A percentile compares a stretch with the other conserved stretches of the same genome.
These are phyloP conservation scores for Adineta ricciae DNA, from an alignment of 2,888 invertebrate species.

Conservation along the genomic window DNA sequence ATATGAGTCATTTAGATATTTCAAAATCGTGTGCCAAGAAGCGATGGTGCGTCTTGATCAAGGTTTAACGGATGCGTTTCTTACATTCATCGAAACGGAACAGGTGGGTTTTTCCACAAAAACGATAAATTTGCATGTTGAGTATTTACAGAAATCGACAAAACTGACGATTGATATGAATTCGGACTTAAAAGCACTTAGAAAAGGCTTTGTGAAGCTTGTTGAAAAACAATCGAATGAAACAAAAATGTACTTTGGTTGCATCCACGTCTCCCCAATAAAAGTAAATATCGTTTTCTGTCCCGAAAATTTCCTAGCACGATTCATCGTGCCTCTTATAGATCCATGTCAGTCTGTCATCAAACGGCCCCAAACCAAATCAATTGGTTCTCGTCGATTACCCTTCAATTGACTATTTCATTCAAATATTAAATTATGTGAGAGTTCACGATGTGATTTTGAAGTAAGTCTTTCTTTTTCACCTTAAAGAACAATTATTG, in stretches of 20 bases:
- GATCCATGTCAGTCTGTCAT: constrained; percentile 88
- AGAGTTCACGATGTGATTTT: constrained; percentile 96
- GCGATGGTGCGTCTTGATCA: no score
- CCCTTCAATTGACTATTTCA: neutral
- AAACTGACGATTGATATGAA: neutral
- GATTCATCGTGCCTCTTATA: neutral
- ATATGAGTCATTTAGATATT: neutral
- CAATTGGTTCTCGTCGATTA: neutral
- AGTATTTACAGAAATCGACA: neutral
- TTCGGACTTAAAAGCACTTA: neutral
- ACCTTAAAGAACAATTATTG: neutral
- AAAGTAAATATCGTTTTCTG: constrained; percentile 44
- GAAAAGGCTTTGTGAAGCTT: neutral
- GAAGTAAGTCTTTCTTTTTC: constrained; percentile 56
- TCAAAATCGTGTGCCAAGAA: neutral
- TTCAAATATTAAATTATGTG: constrained; percentile 44
- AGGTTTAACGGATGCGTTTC: no score
- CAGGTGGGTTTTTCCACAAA: neutral
- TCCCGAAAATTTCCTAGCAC: neutral
- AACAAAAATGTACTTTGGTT: constrained; percentile 81
- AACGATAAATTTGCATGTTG: neutral
- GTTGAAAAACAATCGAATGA: neutral
- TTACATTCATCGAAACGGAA: no score
- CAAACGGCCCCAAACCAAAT: constrained; percentile 59
- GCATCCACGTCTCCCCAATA: constrained; percentile 80